Evolutionary conservation across 2,888 invertebrate genomes (phyloP).

Genomic region (Prosapia bicincta): DNA sequence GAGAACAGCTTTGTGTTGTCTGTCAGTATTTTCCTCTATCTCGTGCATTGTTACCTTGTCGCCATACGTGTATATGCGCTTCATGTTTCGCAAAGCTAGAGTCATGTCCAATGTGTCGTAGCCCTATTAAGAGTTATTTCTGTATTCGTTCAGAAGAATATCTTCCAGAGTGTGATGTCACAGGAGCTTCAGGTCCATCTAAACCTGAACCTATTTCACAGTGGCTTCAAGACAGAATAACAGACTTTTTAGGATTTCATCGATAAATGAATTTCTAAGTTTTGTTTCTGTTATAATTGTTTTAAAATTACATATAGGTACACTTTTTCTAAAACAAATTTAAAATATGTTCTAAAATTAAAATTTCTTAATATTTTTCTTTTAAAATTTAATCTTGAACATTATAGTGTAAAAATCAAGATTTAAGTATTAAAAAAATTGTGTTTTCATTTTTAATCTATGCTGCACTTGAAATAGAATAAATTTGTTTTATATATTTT

Average conservation of each 20-base stretch:
- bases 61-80: constrained; percentile 82
- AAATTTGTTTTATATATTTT: too few relatives aligned
- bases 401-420: too few relatives aligned
- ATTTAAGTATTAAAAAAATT: too few relatives aligned
- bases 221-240: constrained; percentile 61
- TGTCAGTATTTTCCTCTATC: constrained; percentile 76
- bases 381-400: too few relatives aligned
- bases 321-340: too few relatives aligned
- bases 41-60: constrained; percentile 76
- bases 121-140: constrained; percentile 79
- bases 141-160: constrained; percentile 77
- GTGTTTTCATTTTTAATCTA: too few relatives aligned
- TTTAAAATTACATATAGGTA: not conserved
- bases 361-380: too few relatives aligned
- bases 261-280: constrained; percentile 43
- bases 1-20: constrained; percentile 71
- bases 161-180: constrained; percentile 51
- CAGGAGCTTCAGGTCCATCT: constrained; percentile 46
- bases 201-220: constrained; percentile 44
- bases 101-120: constrained; percentile 84
- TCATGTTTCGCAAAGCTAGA: constrained; percentile 76
- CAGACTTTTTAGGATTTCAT: constrained; percentile 69
- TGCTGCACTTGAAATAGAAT: too few relatives aligned
- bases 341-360: too few relatives aligned
- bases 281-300: not conserved